Conservation (phyloP, 2,888 invertebrate species). For the Ischnus inquisitorius region DNA sequence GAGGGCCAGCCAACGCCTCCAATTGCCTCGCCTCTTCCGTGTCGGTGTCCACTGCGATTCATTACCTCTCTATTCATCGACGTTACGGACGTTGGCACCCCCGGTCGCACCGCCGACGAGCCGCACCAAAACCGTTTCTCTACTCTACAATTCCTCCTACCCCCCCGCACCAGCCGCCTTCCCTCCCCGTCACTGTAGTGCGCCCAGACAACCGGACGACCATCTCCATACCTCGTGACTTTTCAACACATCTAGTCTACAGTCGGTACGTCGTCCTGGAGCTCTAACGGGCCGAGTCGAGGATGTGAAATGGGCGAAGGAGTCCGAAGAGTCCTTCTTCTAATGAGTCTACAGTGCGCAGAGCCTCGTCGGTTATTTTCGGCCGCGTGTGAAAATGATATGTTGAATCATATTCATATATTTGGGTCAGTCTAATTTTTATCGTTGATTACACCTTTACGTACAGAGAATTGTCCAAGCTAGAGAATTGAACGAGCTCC, state of each 20-base stretch:
- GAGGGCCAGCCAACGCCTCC: constrained; percentile 78
- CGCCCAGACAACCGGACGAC: constrained; percentile 45
- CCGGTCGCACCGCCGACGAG: constrained; percentile 64
- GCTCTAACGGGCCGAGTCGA: neutral
- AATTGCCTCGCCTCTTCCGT: constrained; percentile 85
- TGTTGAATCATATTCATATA: neutral
- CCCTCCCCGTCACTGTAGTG: constrained; percentile 36
- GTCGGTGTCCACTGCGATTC: constrained; percentile 85
- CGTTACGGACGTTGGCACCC: constrained; percentile 78
- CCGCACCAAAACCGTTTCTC: constrained; percentile 67
- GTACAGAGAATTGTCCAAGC: too few species aligned
- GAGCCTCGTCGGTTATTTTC: neutral
- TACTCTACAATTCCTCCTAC: constrained; percentile 33
- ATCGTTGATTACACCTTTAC: too few species aligned
- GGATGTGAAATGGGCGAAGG: neutral
- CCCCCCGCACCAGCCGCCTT: too few species aligned
- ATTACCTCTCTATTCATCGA: constrained; percentile 85
- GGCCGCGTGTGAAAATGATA: neutral
- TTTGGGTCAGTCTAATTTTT: too few species aligned
- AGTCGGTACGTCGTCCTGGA: neutral
- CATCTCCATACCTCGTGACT: constrained; percentile 20
- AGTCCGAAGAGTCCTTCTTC: constrained; percentile 8
- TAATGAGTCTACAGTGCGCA: neutral
- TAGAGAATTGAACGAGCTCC: too few species aligned
- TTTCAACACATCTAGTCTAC: constrained; percentile 28